Evolutionary conservation across 92 coral and sea anemone genomes (phyloP).

Genomic region (Bergia puertoricense): DNA sequence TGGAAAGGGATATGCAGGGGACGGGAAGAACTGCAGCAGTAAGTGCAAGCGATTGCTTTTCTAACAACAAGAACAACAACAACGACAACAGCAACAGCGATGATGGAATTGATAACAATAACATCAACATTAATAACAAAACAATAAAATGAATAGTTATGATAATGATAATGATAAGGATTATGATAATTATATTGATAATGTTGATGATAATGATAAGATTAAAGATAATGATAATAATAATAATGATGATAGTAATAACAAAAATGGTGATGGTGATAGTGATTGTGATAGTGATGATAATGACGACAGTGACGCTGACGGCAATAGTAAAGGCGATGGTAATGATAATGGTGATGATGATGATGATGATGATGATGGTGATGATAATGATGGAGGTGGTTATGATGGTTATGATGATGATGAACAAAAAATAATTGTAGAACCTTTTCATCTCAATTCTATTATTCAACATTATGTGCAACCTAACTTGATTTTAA

Average conservation of each 20-base stretch:
- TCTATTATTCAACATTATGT: too few relatives aligned
- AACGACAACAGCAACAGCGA: neutral
- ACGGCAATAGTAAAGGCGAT: neutral
- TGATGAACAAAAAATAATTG: too few relatives aligned
- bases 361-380: too few relatives aligned
- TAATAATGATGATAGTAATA: neutral
- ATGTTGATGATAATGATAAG: neutral
- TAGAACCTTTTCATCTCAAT: too few relatives aligned
- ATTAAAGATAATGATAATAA: neutral
- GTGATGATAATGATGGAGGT: too few relatives aligned
- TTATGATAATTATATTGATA: neutral
- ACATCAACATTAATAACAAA: too few relatives aligned
- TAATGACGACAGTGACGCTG: neutral
- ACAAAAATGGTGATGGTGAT: neutral
- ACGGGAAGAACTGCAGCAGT: constrained; percentile 67
- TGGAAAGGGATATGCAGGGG: constrained; percentile 56
- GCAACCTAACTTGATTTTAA: too few relatives aligned
- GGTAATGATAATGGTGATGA: too few relatives aligned
- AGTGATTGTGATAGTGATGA: neutral
- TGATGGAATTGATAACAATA: neutral
- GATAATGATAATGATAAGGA: neutral
- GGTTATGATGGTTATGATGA: too few relatives aligned
- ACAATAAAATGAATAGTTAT: too few relatives aligned
- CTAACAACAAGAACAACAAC: neutral
- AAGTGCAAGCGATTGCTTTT: constrained; percentile 13